Base-by-base conservation (phyloP, 1,140 invertebrate species). In the Hirudo medicinalis region DNA sequence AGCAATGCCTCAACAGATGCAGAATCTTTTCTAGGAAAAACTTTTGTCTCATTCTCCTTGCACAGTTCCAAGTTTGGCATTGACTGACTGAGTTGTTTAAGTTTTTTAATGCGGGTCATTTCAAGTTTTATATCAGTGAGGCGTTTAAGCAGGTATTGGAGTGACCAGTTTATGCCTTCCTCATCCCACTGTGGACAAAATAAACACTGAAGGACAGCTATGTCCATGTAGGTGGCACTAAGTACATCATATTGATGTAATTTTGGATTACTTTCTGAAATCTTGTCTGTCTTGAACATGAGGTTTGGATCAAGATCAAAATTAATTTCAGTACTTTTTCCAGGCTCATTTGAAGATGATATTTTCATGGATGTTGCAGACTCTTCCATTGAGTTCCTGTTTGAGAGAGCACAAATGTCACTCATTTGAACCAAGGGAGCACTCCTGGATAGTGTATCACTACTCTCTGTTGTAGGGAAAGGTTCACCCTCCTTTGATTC, bases 121-220 rank as follows among this genome's bases (percentile, higher is more conserved):
- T 92, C 90, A 76, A 75, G 72, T 29, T 77, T 74, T 43, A 82
- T 81, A 36, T 84, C 83, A 3, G 80, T 74, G 54, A 85, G 75
- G 57, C 84, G 78, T 71, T 83, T 81, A 55, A 82, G 79, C 25
- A 84, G 77, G 76, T 85, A 99, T 79, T 93, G 89, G n/a, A 98
- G 81, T 36, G 91, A 92, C 96, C 96, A 99, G 83, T 90, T 92
- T 36, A 97, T 88, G 1, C 96, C 96, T 82, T 98, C 94, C 81
- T 97, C 94, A 77, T 91, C 88, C 97, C 97, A 99, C 78, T 96
- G 92, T 0, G 90, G 87, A 72, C 95, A 90, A 81, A 98, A 96
- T n/a, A 99, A 85, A 82, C 94, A 98, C 69, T 94, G 86, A 29
- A 99, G 79, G 8, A 97, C 92, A 19, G 93, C 91, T 17, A 99